Evolutionary conservation across 2,888 invertebrate species (phyloP), one percentile per base, ranked within the genome.

Genomic region (Hetaerina titia): DNA sequence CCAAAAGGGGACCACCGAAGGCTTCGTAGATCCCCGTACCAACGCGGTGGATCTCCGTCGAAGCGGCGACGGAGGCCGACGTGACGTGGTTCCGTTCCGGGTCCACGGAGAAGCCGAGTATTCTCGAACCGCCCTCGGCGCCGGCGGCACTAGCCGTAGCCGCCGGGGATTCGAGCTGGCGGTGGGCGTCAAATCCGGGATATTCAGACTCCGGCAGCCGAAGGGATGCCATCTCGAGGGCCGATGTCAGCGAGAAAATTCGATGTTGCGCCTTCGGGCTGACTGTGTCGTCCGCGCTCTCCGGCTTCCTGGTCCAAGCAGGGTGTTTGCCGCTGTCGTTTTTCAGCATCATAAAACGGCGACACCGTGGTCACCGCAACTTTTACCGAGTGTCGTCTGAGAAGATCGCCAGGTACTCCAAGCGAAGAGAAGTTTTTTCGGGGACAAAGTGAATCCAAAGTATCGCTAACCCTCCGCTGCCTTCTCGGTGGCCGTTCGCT

Each of bases 51-150:
- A 92, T 89, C 92, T 60, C 95, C 87, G 94, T 94, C 74, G 89
- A 89, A 57, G 74, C 58, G 7, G 88, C 64, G 19, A 87, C 95
- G 5, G 95, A 88, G 69, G 90, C 90, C 89, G 95, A 95, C 90
- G 95, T 74, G 60, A 95, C 95, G 19, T 95, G 95, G 57, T 95
- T 95, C 19, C 95, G 88, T 95, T 95, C 92, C 95, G 98, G 98
- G 88, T 97, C 97, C 95, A 97, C 97, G 96, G 98, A 98, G 96
- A 98, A 98, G 56, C 98, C 98, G 96, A 98, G 98, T 15, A 98
- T 97, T 96, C 98, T 98, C 95, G 97, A 96, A 56, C 96, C 95
- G 81, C 95, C 95, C 7, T 95, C 95, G 97, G 96, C 95, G 96
- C 96, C 95, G 56, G 96, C 96, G 96, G 96, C 96, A 96, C 25